Percentiles rank a stretch among this genome's conserved stretches.
These are phyloP conservation scores for Triops longicaudatus DNA, from an alignment of 1,140 invertebrate species.

Conservation along the genomic window DNA sequence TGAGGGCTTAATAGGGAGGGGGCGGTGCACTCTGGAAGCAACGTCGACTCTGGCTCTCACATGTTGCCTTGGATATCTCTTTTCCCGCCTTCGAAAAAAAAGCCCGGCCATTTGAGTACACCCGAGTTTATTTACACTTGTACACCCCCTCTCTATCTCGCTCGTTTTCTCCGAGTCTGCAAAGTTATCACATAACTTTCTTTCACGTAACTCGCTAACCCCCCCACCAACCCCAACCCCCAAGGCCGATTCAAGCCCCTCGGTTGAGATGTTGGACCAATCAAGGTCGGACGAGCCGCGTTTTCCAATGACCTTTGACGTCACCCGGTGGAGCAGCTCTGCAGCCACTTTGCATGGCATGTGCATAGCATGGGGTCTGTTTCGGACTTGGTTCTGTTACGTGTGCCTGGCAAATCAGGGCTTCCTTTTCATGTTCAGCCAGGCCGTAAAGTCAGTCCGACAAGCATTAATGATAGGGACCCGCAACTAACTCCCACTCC, in stretches of 20 bases:
- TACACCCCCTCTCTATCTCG: background rate
- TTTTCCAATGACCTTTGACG: background rate
- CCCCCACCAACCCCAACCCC: too few species aligned
- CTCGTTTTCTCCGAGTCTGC: too few species aligned
- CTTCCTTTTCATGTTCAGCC: constrained; percentile 14
- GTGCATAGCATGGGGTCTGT: constrained; percentile 14
- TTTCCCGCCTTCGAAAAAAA: background rate
- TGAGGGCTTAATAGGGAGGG: constrained; percentile 8
- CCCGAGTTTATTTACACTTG: background rate
- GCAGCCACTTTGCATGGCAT: constrained; percentile 2
- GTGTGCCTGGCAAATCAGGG: constrained; percentile 9
- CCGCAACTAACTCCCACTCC: constrained; percentile 13
- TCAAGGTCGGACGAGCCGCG: background rate
- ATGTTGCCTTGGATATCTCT: constrained; percentile 2
- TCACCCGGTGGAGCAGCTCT: background rate
- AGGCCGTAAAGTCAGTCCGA: constrained; percentile 14
- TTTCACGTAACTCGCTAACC: too few species aligned
- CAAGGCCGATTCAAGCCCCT: too few species aligned
- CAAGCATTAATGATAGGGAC: constrained; percentile 15
- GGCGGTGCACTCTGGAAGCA: background rate
- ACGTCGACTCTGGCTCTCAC: background rate
- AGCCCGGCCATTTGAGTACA: background rate
- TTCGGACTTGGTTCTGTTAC: background rate
- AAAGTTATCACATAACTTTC: too few species aligned
- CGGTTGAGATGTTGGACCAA: too few species aligned